Conservation (phyloP, 1,140 invertebrate species). For the Ceratitis capitata region DNA sequence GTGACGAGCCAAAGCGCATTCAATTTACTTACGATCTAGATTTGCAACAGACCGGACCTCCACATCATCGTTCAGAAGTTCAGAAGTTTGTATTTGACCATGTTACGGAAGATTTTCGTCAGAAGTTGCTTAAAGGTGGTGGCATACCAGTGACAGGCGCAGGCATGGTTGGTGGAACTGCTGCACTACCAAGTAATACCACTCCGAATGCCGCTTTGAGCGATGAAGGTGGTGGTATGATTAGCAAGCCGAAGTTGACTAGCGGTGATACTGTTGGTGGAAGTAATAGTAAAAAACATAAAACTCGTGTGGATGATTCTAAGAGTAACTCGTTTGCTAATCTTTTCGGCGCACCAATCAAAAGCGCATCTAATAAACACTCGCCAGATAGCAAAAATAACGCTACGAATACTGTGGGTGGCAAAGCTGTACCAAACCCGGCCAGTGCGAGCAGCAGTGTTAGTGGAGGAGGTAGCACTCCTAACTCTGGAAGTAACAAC, state of each 20-base stretch:
- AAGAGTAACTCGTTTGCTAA: constrained; percentile 76
- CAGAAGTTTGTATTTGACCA: constrained; percentile 68
- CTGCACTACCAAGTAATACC: neutral
- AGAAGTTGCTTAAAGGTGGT: constrained; percentile 88
- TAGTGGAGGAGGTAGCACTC: neutral
- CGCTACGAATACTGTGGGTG: neutral
- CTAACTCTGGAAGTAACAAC: constrained; percentile 38
- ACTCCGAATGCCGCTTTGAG: constrained; percentile 33
- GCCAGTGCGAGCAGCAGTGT: neutral
- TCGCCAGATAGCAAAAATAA: constrained; percentile 64
- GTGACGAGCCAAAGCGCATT: constrained; percentile 90
- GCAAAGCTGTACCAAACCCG: neutral
- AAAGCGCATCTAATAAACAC: constrained; percentile 71
- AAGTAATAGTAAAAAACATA: constrained; percentile 73
- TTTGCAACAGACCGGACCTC: constrained; percentile 77
- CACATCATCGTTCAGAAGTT: constrained; percentile 78
- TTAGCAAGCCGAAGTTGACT: constrained; percentile 76
- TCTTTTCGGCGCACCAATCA: constrained; percentile 82
- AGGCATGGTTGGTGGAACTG: constrained; percentile 27
- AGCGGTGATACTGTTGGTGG: constrained; percentile 58
- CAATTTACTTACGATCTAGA: constrained; percentile 87
- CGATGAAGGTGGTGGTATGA: constrained; percentile 40
- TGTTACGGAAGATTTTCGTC: constrained; percentile 88
- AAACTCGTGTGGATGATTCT: constrained; percentile 71
- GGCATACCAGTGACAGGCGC: constrained; percentile 67